Evolutionary conservation across 2,113 vertebrate species (phyloP).

Genomic region (Prunella himalayana): DNA sequence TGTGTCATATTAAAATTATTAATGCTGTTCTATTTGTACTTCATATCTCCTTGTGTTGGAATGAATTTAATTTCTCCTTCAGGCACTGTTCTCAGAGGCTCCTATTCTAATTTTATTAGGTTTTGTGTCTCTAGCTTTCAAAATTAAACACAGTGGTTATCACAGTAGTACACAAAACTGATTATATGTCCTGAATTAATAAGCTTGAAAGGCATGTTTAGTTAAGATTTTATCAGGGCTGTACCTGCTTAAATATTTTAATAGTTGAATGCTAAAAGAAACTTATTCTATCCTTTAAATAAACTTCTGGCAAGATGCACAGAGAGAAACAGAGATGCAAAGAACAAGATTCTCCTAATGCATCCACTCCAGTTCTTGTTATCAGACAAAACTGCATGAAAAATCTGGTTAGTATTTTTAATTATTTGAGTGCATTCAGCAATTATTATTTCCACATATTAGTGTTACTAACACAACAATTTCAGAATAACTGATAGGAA

Average conservation of each 20-base stretch:
- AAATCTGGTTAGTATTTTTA: background rate
- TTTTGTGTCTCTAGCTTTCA: conserved; percentile 10
- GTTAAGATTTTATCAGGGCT: background rate
- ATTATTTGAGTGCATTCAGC: background rate
- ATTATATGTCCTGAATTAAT: background rate
- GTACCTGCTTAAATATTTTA: background rate
- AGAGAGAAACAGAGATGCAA: background rate
- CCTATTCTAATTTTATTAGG: conserved; percentile 12
- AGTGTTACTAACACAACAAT: background rate
- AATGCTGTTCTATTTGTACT: conserved; percentile 9
- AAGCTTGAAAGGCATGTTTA: background rate
- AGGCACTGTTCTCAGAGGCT: background rate
- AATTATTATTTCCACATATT: background rate
- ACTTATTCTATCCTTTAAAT: background rate
- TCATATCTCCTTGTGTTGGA: conserved; percentile 2
- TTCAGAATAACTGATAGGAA: background rate
- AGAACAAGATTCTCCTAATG: background rate
- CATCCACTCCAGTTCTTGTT: background rate
- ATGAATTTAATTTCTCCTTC: conserved; percentile 42
- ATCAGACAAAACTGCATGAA: background rate
- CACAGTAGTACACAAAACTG: background rate
- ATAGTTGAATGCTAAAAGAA: background rate
- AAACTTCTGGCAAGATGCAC: background rate
- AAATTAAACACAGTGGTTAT: conserved; percentile 25
- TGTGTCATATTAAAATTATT: background rate